phyloP scores from a whole-genome alignment of 2,113 vertebrate species.

The Paratilapia polleni region DNA sequence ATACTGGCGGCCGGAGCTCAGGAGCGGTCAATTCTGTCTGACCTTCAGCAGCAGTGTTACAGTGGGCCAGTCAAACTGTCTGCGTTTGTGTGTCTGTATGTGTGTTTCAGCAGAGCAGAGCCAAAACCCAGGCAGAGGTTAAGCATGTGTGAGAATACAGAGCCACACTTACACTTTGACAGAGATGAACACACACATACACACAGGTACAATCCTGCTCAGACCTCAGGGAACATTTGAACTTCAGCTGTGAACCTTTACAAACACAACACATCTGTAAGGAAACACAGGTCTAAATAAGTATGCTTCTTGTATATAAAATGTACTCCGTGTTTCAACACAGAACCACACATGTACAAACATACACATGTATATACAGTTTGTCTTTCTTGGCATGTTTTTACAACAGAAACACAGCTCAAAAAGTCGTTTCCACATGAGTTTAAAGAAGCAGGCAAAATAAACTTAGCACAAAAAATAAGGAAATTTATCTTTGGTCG shows the following conservation, averaged over 20 bases:
- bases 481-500: too few species aligned
- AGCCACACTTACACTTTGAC: background rate
- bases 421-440: background rate
- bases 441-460: background rate
- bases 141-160: slow-evolving; percentile 30
- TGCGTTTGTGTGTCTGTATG: background rate
- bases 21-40: slow-evolving; percentile 76
- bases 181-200: slow-evolving; percentile 6
- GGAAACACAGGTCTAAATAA: slow-evolving; percentile 1
- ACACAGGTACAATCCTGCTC: background rate
- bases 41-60: slow-evolving; percentile 75
- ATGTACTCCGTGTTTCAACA: background rate
- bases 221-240: background rate
- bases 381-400: background rate
- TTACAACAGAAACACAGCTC: background rate
- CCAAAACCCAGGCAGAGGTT: slow-evolving; percentile 26
- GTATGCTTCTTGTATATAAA: background rate
- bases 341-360: background rate
- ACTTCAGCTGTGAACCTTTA: background rate
- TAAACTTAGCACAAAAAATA: too few species aligned
- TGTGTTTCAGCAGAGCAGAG: background rate
- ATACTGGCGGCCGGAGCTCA: slow-evolving; percentile 61
- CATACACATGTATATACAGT: background rate
- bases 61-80: slow-evolving; percentile 50
- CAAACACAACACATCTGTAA: slow-evolving; percentile 32